phyloP scores from a whole-genome alignment of 2,797 vertebrate genomes.

The Lophius americanus region DNA sequence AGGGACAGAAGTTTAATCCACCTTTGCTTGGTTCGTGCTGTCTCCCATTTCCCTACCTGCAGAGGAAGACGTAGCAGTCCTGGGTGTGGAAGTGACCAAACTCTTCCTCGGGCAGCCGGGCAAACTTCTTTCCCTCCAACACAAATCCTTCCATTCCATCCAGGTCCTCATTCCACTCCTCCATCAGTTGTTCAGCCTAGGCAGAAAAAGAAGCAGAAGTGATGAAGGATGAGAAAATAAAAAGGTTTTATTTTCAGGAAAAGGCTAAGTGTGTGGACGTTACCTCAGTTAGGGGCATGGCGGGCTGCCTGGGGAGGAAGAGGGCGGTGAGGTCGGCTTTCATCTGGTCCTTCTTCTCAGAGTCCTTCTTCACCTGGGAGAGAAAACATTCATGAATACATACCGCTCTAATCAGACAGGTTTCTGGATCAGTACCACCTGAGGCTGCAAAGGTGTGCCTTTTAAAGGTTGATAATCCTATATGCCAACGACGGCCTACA shows the following conservation, averaged over 20 bases:
- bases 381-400: conserved; percentile 9
- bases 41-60: conserved; percentile 82
- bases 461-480: neutral
- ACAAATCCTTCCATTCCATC: conserved; percentile 99
- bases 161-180: conserved; percentile 98
- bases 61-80: conserved; percentile 98
- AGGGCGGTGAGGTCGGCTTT: conserved; percentile 96
- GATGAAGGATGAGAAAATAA: neutral
- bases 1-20: neutral
- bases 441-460: neutral
- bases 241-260: neutral
- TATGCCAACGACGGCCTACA: neutral
- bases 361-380: conserved; percentile 88
- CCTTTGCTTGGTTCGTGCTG: neutral
- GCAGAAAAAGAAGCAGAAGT: neutral
- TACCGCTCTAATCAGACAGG: too few relatives aligned
- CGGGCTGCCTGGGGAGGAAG: conserved; percentile 93
- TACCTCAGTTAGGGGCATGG: conserved; percentile 89
- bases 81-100: conserved; percentile 97
- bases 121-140: conserved; percentile 96
- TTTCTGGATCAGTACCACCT: neutral
- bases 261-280: neutral
- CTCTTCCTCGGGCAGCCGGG: conserved; percentile 95
- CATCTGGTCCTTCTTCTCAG: conserved; percentile 94
- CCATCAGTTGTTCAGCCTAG: conserved; percentile 96